Conservation (phyloP, 2,113 vertebrate genomes). For the Eleginops maclovinus region DNA sequence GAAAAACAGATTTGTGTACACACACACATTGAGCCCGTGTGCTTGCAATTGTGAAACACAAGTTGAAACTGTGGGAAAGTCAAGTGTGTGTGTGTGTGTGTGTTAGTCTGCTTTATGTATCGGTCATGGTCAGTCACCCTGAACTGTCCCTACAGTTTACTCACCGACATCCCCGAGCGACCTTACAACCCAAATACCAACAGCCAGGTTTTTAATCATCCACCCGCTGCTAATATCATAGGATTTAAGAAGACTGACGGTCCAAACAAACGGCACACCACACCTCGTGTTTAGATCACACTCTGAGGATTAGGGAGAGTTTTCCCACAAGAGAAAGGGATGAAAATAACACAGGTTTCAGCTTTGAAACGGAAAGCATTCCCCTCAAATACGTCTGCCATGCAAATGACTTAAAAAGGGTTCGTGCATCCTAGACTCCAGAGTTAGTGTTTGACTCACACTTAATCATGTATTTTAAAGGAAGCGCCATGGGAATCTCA, state of each 20-base stretch:
- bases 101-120: slow-evolving; percentile 14
- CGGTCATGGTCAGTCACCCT: slow-evolving; percentile 39
- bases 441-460: too few relatives aligned
- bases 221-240: not conserved
- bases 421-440: not conserved
- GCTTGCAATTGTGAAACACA: slow-evolving; percentile 6
- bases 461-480: not conserved
- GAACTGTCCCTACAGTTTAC: slow-evolving; percentile 48
- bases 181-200: slow-evolving; percentile 26
- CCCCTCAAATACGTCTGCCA: not conserved
- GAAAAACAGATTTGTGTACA: not conserved
- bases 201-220: slow-evolving; percentile 28
- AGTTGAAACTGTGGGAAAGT: not conserved
- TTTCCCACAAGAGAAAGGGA: not conserved
- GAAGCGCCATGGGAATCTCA: not conserved
- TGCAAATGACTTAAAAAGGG: too few relatives aligned
- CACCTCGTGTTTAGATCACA: not conserved
- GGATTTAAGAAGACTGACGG: slow-evolving; percentile 15
- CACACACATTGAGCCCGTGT: not conserved
- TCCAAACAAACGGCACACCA: not conserved
- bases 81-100: slow-evolving; percentile 2
- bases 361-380: not conserved
- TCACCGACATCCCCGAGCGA: slow-evolving; percentile 15
- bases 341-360: not conserved
- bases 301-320: not conserved